phyloP scores from a whole-genome alignment of 2,888 invertebrate genomes.

The Eupithecia tripunctaria region DNA sequence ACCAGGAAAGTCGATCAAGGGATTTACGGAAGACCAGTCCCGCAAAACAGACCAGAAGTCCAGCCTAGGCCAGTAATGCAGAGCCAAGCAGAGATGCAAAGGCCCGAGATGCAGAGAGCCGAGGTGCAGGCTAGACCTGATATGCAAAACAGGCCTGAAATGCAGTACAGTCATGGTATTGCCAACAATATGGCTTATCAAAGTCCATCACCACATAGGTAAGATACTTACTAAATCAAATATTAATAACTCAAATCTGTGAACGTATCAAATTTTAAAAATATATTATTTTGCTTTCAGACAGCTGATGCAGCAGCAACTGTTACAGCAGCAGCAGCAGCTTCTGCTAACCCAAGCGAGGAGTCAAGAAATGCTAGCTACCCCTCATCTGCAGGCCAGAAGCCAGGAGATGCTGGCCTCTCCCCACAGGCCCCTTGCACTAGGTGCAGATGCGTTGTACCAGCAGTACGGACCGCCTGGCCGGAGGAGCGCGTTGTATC shows the following conservation, averaged over 20 bases:
- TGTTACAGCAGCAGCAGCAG: slow-evolving; percentile 80
- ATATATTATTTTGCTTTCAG: slow-evolving; percentile 51
- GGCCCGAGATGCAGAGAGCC: slow-evolving; percentile 74
- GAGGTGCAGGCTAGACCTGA: slow-evolving; percentile 77
- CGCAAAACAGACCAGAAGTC: slow-evolving; percentile 77
- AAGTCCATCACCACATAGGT: slow-evolving; percentile 80
- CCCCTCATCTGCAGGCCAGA: slow-evolving; percentile 65
- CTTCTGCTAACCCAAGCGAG: slow-evolving; percentile 80
- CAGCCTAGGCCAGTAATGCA: slow-evolving; percentile 48
- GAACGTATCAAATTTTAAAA: background rate
- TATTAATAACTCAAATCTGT: background rate
- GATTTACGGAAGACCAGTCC: slow-evolving; percentile 86
- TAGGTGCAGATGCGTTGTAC: slow-evolving; percentile 79
- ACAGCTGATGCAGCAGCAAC: slow-evolving; percentile 80
- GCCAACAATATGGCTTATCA: slow-evolving; percentile 76
- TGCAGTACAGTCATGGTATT: slow-evolving; percentile 73
- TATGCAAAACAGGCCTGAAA: slow-evolving; percentile 63
- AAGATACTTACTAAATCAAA: slow-evolving; percentile 20
- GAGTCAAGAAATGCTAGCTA: slow-evolving; percentile 84
- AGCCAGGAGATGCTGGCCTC: slow-evolving; percentile 85
- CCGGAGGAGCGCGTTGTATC: slow-evolving; percentile 74
- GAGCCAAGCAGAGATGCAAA: slow-evolving; percentile 45
- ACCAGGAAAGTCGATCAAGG: slow-evolving; percentile 84
- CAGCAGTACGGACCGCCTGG: slow-evolving; percentile 80
- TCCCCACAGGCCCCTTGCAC: slow-evolving; percentile 69